A percentile compares a stretch with the other conserved stretches of the same genome.
Evolutionary conservation across 2,797 vertebrate species (phyloP).

Genomic region (Notolepis coatsorum): DNA sequence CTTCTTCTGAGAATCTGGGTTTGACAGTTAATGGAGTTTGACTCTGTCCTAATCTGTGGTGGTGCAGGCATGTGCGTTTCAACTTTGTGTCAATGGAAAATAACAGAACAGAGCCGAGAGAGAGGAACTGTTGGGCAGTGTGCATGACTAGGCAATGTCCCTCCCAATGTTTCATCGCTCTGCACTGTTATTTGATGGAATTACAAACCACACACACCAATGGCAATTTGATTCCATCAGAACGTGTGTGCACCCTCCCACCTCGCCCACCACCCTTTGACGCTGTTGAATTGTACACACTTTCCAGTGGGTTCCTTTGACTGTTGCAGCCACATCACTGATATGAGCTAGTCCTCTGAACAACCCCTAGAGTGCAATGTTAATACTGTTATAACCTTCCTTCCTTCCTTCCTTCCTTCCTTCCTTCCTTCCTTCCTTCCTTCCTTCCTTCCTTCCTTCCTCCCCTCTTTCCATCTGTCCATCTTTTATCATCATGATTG

Average conservation of each 20-base stretch:
- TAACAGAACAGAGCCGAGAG: constrained; percentile 41
- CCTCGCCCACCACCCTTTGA: background rate
- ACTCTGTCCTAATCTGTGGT: constrained; percentile 18
- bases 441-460: background rate
- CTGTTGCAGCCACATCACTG: constrained; percentile 34
- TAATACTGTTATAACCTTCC: constrained; percentile 6
- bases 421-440: background rate
- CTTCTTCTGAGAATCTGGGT: background rate
- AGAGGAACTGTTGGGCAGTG: constrained; percentile 45
- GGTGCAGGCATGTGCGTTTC: constrained; percentile 8
- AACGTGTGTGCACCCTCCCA: background rate
- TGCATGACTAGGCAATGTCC: constrained; percentile 71
- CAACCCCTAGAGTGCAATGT: background rate
- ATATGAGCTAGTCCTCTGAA: background rate
- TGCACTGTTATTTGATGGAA: constrained; percentile 51
- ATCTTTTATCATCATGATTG: constrained; percentile 1
- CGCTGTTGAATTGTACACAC: constrained; percentile 16
- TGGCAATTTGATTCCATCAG: constrained; percentile 33
- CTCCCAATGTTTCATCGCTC: constrained; percentile 61
- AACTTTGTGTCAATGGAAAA: constrained; percentile 46
- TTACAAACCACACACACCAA: constrained; percentile 26
- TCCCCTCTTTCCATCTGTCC: background rate
- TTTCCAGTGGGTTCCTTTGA: constrained; percentile 29
- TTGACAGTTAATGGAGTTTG: constrained; percentile 38
- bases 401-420: constrained; percentile 1